Percentiles rank a stretch among this genome's conserved stretches.
These are phyloP conservation scores for Diabrotica balteata DNA, from an alignment of 2,888 invertebrate genomes.

Conservation along the genomic window DNA sequence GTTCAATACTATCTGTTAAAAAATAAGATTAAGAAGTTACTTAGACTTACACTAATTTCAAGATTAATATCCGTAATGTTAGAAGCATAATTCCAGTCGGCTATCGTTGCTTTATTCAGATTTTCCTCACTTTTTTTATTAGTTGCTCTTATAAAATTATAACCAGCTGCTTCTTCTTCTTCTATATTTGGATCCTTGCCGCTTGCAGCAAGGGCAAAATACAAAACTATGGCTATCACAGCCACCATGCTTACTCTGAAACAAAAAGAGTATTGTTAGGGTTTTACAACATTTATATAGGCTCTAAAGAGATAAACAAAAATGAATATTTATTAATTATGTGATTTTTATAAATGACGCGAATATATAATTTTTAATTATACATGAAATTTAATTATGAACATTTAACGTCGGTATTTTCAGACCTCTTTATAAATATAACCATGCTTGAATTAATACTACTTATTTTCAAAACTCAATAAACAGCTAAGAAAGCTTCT, in stretches of 20 bases:
- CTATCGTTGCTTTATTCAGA: slow-evolving; percentile 67
- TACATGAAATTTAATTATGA: no score
- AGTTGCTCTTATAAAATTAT: slow-evolving; percentile 68
- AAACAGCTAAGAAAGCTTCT: no score
- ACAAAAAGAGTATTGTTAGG: not conserved
- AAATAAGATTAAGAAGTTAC: not conserved
- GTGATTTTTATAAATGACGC: no score
- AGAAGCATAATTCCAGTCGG: slow-evolving; percentile 78
- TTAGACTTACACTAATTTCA: slow-evolving; percentile 45
- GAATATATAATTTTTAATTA: no score
- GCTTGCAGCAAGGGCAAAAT: slow-evolving; percentile 15
- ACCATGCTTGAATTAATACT: no score
- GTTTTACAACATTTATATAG: no score
- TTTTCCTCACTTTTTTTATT: slow-evolving; percentile 68
- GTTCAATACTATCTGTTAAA: no score
- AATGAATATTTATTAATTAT: no score
- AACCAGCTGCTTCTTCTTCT: slow-evolving; percentile 67
- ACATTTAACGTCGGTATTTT: no score
- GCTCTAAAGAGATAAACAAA: no score
- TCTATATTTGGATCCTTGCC: slow-evolving; percentile 56
- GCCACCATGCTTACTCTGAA: slow-evolving; percentile 29
- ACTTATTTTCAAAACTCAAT: no score
- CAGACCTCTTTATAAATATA: no score
- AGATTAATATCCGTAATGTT: slow-evolving; percentile 79
- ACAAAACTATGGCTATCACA: slow-evolving; percentile 22